Percentiles rank a stretch among this genome's conserved stretches.
phyloP scores from a whole-genome alignment of 53 echinoderm and acorn worm species.

The Astropecten irregularis region DNA sequence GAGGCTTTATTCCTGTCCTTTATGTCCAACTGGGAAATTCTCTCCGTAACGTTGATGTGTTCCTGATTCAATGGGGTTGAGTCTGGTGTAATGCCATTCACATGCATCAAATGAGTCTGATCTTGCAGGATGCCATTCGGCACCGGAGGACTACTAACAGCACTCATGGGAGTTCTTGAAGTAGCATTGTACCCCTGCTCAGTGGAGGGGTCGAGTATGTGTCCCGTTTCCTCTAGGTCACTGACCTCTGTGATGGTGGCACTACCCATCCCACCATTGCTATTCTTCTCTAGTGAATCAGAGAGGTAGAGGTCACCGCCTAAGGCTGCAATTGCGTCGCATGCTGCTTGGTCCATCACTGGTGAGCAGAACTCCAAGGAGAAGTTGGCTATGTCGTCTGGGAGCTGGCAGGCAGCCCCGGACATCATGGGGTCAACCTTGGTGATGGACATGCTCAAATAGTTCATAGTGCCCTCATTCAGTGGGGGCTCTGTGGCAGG shows the following conservation, averaged over 20 bases:
- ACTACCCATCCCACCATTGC: no score
- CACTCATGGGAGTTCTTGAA: not conserved
- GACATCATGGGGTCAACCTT: slow-evolving; percentile 60
- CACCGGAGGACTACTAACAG: not conserved
- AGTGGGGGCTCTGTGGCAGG: slow-evolving; percentile 20
- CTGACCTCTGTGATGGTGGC: slow-evolving; percentile 38
- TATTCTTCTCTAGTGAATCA: not conserved
- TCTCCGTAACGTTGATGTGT: slow-evolving; percentile 79
- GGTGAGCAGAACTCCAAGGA: slow-evolving; percentile 79
- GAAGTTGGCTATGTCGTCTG: slow-evolving; percentile 90
- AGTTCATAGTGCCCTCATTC: not conserved
- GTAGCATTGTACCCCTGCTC: slow-evolving; percentile 3
- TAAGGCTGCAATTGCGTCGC: slow-evolving; percentile 51
- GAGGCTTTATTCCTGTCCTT: slow-evolving; percentile 54
- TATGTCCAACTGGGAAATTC: slow-evolving; percentile 90
- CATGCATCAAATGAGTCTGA: not conserved
- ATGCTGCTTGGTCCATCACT: slow-evolving; percentile 73
- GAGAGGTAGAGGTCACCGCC: slow-evolving; percentile 51
- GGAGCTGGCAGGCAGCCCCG: slow-evolving; percentile 60
- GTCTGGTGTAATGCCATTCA: not conserved
- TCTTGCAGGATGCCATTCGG: slow-evolving; percentile 16
- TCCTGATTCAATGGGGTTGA: not conserved
- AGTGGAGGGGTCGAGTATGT: not conserved
- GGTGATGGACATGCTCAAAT: slow-evolving; percentile 54
- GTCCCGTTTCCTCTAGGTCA: slow-evolving; percentile 33